A percentile compares a stretch with the other conserved stretches of the same genome.
phyloP scores from a whole-genome alignment of 2,113 vertebrate species.

The Perccottus glenii region DNA sequence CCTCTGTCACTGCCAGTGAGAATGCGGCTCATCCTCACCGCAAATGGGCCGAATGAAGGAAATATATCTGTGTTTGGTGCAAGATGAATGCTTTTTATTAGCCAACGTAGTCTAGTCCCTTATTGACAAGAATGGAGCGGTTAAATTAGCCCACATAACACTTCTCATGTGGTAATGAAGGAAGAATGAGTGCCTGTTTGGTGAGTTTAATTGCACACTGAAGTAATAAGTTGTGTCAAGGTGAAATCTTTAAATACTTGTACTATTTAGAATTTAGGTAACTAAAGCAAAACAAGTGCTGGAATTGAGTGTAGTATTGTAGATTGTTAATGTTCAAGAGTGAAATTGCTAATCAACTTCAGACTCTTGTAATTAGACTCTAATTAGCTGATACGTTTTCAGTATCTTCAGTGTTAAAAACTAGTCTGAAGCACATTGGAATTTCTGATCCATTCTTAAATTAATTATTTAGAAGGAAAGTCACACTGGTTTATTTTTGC shows the following conservation, averaged over 20 bases:
- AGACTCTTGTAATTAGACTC: constrained; percentile 64
- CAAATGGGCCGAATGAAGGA: constrained; percentile 87
- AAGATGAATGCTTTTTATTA: constrained; percentile 91
- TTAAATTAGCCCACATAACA: constrained; percentile 88
- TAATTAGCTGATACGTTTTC: constrained; percentile 66
- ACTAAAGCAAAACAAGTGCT: constrained; percentile 86
- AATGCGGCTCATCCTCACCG: constrained; percentile 81
- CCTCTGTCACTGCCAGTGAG: constrained; percentile 75
- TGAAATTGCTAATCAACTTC: constrained; percentile 69
- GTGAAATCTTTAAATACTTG: constrained; percentile 95
- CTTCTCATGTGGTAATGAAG: constrained; percentile 93
- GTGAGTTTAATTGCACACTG: constrained; percentile 89
- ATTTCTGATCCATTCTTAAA: constrained; percentile 61
- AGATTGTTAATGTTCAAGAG: constrained; percentile 71
- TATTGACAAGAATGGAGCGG: constrained; percentile 79
- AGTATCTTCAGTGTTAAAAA: constrained; percentile 30
- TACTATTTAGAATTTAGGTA: constrained; percentile 91
- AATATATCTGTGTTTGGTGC: constrained; percentile 84
- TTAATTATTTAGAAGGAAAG: constrained; percentile 91
- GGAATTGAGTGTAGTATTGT: constrained; percentile 74
- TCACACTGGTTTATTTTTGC: constrained; percentile 80
- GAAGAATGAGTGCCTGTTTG: constrained; percentile 87
- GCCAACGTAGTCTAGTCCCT: constrained; percentile 82
- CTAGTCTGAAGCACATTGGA: constrained; percentile 14
- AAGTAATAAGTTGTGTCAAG: constrained; percentile 87